A percentile compares a stretch with the other conserved stretches of the same genome.
These are phyloP conservation scores for Drosophila orena DNA, from an alignment of 1,140 invertebrate genomes.

Conservation along the genomic window DNA sequence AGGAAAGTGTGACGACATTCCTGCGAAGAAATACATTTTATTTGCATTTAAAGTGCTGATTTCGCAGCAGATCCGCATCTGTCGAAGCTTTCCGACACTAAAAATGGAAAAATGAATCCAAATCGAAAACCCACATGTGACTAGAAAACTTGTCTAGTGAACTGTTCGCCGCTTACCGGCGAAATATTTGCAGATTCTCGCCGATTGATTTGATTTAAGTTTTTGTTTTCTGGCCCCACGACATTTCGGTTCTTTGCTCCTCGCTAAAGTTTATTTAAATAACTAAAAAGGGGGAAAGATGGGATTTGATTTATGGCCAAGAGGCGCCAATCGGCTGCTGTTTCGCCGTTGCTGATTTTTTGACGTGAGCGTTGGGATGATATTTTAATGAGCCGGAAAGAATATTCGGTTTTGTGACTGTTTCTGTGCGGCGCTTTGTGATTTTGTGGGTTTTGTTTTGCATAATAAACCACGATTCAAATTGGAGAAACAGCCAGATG, in stretches of 20 bases:
- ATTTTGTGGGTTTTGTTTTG: conserved; percentile 30
- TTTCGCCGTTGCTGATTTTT: conserved; percentile 7
- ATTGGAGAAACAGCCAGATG: conserved; percentile 21
- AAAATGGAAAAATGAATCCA: not conserved
- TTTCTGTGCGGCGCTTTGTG: conserved; percentile 3
- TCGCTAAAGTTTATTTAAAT: conserved; percentile 35
- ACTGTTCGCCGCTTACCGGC: not conserved
- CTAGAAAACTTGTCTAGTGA: too few species aligned
- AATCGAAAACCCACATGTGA: not conserved
- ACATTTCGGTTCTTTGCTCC: conserved; percentile 7
- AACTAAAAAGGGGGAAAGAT: conserved; percentile 29
- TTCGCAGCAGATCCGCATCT: too few species aligned
- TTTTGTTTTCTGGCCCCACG: conserved; percentile 10
- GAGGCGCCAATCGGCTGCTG: conserved; percentile 49
- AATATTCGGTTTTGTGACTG: conserved; percentile 10
- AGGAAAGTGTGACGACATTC: not conserved
- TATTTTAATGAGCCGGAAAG: conserved; percentile 18
- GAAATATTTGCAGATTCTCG: not conserved
- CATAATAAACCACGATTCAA: conserved; percentile 48
- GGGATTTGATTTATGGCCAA: conserved; percentile 46
- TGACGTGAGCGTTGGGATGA: conserved; percentile 42
- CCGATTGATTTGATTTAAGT: conserved; percentile 13
- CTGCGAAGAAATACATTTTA: not conserved
- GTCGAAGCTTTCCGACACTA: too few species aligned
- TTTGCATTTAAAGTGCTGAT: not conserved